Evolutionary conservation across 2,888 invertebrate species (phyloP).

Genomic region (Cetonia aurata): DNA sequence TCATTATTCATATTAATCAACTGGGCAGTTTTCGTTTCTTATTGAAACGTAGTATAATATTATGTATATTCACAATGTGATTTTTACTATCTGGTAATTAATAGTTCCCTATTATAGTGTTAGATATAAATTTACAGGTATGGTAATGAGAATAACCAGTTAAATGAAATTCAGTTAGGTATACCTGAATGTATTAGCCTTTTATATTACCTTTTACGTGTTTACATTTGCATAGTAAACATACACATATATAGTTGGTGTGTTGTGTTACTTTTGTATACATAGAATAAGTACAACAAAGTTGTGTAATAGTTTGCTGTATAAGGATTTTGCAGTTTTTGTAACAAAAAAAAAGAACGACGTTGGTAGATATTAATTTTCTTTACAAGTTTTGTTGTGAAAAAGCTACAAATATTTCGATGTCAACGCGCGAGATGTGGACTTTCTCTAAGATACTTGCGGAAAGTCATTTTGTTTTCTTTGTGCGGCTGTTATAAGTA

Average conservation of each 20-base stretch:
- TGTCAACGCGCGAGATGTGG: too few relatives aligned
- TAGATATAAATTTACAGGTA: constrained; percentile 7
- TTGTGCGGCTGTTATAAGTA: too few relatives aligned
- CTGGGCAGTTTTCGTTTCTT: not conserved
- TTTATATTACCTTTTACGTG: constrained; percentile 19
- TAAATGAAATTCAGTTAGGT: too few relatives aligned
- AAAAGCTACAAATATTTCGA: too few relatives aligned
- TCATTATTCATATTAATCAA: not conserved
- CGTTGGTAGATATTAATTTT: too few relatives aligned
- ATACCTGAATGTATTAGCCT: not conserved
- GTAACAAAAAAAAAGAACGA: not conserved
- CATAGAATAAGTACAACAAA: not conserved
- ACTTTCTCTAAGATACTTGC: too few relatives aligned
- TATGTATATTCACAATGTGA: not conserved
- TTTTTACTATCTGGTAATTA: constrained; percentile 20
- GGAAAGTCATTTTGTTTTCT: too few relatives aligned
- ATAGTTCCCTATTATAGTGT: not conserved
- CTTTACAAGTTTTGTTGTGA: too few relatives aligned
- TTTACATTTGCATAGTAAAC: constrained; percentile 24
- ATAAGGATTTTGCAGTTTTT: not conserved
- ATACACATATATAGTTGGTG: constrained; percentile 14
- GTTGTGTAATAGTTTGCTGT: not conserved
- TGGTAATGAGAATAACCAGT: constrained; percentile 1
- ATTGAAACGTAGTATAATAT: not conserved
- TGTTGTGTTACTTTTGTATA: not conserved